Base-by-base conservation (phyloP, 2,888 invertebrate genomes). In the Argyra leucocephala region DNA sequence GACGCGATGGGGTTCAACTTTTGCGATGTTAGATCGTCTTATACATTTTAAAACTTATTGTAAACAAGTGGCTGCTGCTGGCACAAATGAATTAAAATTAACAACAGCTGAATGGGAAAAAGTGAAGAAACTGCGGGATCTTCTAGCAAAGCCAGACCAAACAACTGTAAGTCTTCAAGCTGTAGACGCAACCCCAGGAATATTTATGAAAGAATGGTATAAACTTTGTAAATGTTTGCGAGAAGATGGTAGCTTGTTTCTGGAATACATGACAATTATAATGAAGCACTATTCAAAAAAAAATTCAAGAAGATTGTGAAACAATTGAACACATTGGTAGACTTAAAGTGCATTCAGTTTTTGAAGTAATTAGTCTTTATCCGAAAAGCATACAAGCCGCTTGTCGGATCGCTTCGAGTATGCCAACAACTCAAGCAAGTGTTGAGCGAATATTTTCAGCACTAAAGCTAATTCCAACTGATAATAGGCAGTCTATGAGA, bases 341-440 rank as follows among this genome's bases (percentile, higher is more conserved):
- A 61, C 26, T 61, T 22, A 62, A 62, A 62, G 62, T 62, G 10
- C 21, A 62, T 37, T 62, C 62, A 37, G 37, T 62, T 37, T 62
- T 36, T 37, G 62, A 62, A 37, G 62, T 37, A 26, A 61, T 61
- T 61, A 61, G 15, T 26, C 24, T n/a, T 18, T 61, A 61, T 26
- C 62, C 36, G 22, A 37, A 62, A 62, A 36, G n/a, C n/a, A n/a
- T n/a, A n/a, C 62, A 62, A n/a, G 37, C 36, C 37, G 62, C 66
- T n/a, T 66, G 66, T 61, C 64, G 63, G 23, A 57, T 66, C 22
- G 65, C 63, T 59, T 66, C 66, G 22, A 37, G 62, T 37, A 37
- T 62, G 62, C 62, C 62, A 36, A 62, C 62, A 37, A 62, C 62
- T 62, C 62, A 62, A 62, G 31, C 37, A 62, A 62, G 36, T 62